phyloP scores from a whole-genome alignment of 2,888 invertebrate genomes.

The Metacarcinus magister region DNA sequence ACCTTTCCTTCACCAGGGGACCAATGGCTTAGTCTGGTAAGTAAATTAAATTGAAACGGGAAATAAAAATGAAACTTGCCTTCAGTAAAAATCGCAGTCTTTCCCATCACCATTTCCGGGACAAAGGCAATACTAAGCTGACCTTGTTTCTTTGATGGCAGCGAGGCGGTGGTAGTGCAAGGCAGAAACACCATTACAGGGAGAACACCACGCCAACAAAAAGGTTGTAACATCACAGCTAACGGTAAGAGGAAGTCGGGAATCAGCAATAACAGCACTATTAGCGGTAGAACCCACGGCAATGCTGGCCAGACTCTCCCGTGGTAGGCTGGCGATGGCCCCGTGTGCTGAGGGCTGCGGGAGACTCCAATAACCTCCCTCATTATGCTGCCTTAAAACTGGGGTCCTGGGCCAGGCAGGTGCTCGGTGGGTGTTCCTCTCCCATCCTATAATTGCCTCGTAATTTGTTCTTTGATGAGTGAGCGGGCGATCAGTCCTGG shows the following conservation, averaged over 20 bases:
- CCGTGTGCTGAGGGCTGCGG: background rate
- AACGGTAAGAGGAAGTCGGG: background rate
- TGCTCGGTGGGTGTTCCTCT: slow-evolving; percentile 28
- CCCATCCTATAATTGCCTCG: slow-evolving; percentile 45
- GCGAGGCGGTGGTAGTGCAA: background rate
- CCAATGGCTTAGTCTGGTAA: background rate
- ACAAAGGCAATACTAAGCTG: slow-evolving; percentile 16
- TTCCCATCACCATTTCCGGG: background rate
- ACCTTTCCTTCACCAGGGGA: background rate
- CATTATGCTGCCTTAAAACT: slow-evolving; percentile 36
- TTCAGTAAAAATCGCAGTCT: background rate
- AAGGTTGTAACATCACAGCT: background rate
- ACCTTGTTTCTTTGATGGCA: background rate
- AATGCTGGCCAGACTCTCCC: background rate
- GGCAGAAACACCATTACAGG: slow-evolving; percentile 29
- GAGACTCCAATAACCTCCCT: slow-evolving; percentile 10
- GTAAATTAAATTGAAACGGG: background rate
- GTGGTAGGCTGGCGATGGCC: background rate
- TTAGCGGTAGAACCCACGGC: background rate
- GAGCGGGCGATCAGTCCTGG: background rate
- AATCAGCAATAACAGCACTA: background rate
- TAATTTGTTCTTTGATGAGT: slow-evolving; percentile 35
- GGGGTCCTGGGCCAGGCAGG: slow-evolving; percentile 10
- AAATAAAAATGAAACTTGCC: background rate
- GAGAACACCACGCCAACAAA: background rate